These are phyloP conservation scores for Liasis olivaceus DNA, from an alignment of 2,797 vertebrate species.

Conservation along the genomic window DNA sequence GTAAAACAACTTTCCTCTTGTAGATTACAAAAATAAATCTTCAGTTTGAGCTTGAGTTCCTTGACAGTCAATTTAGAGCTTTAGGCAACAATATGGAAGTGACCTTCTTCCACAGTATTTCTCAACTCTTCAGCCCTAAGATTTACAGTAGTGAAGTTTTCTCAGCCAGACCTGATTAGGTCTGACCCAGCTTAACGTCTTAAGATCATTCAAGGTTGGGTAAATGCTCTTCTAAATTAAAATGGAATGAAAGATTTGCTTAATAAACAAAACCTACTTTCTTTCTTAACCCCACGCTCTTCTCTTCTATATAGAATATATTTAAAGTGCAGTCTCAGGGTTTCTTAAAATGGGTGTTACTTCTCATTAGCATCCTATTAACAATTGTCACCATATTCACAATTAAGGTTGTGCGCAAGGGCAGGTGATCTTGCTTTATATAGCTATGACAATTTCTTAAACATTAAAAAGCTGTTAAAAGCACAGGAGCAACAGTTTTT, in stretches of 20 bases:
- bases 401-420: background rate
- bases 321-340: background rate
- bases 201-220: background rate
- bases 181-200: background rate
- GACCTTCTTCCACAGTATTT: background rate
- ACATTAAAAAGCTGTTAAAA: background rate
- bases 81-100: background rate
- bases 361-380: background rate
- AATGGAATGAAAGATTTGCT: background rate
- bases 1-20: background rate
- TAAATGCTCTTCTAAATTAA: background rate
- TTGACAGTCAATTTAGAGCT: background rate
- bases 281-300: background rate
- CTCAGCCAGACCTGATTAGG: background rate
- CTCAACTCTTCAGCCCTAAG: background rate
- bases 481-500: background rate
- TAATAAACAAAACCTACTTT: background rate
- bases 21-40: background rate
- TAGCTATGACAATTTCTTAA: background rate
- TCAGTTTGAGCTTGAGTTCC: background rate
- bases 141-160: background rate
- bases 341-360: background rate
- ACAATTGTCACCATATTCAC: background rate
- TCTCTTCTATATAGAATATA: background rate
- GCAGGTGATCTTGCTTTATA: background rate